Evolutionary conservation across 2,113 vertebrate genomes (phyloP).

Genomic region (Chamaetylas fuelleborni): DNA sequence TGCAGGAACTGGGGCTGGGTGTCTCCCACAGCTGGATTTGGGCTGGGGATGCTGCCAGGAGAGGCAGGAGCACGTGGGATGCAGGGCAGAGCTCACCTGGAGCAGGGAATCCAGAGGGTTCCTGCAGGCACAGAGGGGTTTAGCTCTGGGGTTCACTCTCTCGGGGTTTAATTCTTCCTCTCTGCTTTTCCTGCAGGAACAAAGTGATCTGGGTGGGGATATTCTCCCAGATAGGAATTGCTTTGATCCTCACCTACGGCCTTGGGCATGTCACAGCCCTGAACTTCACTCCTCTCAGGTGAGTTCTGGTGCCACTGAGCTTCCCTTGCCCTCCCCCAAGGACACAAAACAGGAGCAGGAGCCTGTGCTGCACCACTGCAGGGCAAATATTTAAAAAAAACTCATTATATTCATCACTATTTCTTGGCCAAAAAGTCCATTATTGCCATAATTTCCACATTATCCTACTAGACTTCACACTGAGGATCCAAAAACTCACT

Average conservation of each 20-base stretch:
- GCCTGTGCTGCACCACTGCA: neutral
- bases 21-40: neutral
- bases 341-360: neutral
- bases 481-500: neutral
- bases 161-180: neutral
- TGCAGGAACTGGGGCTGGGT: accelerated
- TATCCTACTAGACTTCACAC: neutral
- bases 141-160: neutral
- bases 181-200: conserved; percentile 67
- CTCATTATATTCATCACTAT: no score
- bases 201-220: conserved; percentile 82
- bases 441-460: neutral
- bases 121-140: accelerated
- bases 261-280: conserved; percentile 71
- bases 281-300: conserved; percentile 76
- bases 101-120: no score
- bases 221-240: conserved; percentile 75
- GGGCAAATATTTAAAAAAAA: neutral
- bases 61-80: accelerated
- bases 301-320: neutral
- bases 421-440: neutral
- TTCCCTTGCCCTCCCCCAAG: accelerated
- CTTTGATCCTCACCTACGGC: conserved; percentile 71
- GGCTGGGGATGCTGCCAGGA: neutral
- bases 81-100: accelerated